These are phyloP conservation scores for Stratiomys singularior DNA, from an alignment of 2,888 invertebrate genomes.

Conservation along the genomic window DNA sequence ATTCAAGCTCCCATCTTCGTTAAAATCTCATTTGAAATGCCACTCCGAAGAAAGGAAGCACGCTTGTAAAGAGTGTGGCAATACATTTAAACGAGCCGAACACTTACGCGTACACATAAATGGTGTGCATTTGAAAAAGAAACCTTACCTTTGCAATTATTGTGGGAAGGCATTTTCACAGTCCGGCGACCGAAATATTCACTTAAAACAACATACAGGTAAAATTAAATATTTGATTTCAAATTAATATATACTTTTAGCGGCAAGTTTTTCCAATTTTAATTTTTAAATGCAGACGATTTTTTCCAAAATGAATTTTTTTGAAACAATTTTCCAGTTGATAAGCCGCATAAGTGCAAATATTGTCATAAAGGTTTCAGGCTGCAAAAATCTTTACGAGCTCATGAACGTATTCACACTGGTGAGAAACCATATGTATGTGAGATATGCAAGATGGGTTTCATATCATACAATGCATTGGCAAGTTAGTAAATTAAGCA, in stretches of 20 bases:
- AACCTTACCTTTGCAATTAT: constrained; percentile 50
- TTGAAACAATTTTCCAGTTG: constrained; percentile 45
- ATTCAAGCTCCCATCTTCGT: constrained; percentile 51
- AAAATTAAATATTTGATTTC: too few species aligned
- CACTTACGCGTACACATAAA: constrained; percentile 51
- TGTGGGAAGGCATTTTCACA: constrained; percentile 51
- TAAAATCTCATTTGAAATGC: constrained; percentile 50
- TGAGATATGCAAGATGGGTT: constrained; percentile 49
- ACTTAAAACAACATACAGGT: constrained; percentile 50
- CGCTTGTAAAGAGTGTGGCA: constrained; percentile 49
- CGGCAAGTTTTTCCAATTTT: too few species aligned
- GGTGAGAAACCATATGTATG: constrained; percentile 51
- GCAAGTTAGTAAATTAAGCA: constrained; percentile 38
- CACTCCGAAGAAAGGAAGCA: constrained; percentile 52
- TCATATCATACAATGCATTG: constrained; percentile 51
- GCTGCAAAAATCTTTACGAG: constrained; percentile 50
- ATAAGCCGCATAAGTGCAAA: constrained; percentile 49
- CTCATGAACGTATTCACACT: constrained; percentile 52
- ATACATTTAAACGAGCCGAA: constrained; percentile 52
- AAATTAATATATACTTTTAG: too few species aligned
- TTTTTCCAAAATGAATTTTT: too few species aligned
- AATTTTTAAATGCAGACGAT: too few species aligned
- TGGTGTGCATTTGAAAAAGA: constrained; percentile 52
- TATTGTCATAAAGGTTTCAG: constrained; percentile 51
- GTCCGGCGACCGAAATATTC: constrained; percentile 51